These are phyloP conservation scores for Takifugu rubripes DNA, from an alignment of 2,797 vertebrate species.

Conservation along the genomic window DNA sequence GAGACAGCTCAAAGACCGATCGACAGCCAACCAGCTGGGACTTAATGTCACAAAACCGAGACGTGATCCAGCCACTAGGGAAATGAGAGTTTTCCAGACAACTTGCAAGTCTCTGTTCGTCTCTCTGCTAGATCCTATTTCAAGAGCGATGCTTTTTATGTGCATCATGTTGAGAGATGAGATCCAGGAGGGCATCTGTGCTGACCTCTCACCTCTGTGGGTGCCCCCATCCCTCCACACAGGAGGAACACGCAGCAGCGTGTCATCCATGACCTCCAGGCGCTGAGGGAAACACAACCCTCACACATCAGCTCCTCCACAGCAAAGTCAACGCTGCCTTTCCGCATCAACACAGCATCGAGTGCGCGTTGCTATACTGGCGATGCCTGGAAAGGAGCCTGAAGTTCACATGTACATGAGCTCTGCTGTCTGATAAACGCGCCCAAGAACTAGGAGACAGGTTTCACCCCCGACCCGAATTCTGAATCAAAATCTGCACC, in stretches of 20 bases:
- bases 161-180: no score
- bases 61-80: conserved; percentile 1
- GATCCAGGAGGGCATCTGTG: background rate
- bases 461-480: no score
- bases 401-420: background rate
- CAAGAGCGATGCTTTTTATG: background rate
- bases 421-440: background rate
- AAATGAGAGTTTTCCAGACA: conserved; percentile 5
- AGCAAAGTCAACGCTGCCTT: conserved; percentile 1
- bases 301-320: conserved; percentile 14
- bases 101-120: background rate
- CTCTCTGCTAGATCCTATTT: background rate
- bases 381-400: background rate
- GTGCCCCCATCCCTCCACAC: background rate
- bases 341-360: background rate
- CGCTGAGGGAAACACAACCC: conserved; percentile 3
- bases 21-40: background rate
- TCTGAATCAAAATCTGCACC: no score
- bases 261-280: conserved; percentile 13
- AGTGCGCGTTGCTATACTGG: background rate
- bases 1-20: conserved; percentile 11
- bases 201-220: conserved; percentile 44
- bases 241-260: conserved; percentile 6
- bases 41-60: background rate
- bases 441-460: no score